phyloP scores from a whole-genome alignment of 2,113 vertebrate genomes.

The Ursus arctos region DNA sequence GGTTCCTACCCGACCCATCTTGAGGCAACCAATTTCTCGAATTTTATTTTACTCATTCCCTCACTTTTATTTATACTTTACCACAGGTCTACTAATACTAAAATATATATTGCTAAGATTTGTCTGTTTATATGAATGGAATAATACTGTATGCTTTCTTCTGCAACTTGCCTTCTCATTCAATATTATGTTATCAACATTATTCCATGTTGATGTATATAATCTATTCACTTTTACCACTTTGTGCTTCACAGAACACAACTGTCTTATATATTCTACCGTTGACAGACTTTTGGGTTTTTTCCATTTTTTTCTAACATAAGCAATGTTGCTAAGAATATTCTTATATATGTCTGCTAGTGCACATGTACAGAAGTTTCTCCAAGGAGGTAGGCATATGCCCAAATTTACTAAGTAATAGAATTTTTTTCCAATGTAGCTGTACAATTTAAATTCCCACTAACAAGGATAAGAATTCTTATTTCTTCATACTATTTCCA shows the following conservation, averaged over 20 bases:
- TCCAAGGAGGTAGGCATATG: neutral
- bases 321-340: neutral
- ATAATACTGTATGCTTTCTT: neutral
- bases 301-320: neutral
- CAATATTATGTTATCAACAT: neutral
- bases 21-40: neutral
- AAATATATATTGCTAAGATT: neutral
- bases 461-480: neutral
- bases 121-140: neutral
- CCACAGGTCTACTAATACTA: neutral
- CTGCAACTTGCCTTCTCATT: neutral
- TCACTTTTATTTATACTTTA: neutral
- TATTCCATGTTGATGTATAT: neutral
- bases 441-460: neutral
- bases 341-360: neutral
- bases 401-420: conserved; percentile 20
- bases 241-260: neutral
- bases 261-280: neutral
- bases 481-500: neutral
- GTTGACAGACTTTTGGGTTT: neutral
- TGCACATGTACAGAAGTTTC: neutral
- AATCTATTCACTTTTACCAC: neutral
- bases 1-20: neutral
- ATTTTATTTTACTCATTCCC: neutral
- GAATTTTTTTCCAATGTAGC: neutral